These are phyloP conservation scores for Sciurus carolinensis DNA, from an alignment of 2,797 vertebrate species.

Conservation along the genomic window DNA sequence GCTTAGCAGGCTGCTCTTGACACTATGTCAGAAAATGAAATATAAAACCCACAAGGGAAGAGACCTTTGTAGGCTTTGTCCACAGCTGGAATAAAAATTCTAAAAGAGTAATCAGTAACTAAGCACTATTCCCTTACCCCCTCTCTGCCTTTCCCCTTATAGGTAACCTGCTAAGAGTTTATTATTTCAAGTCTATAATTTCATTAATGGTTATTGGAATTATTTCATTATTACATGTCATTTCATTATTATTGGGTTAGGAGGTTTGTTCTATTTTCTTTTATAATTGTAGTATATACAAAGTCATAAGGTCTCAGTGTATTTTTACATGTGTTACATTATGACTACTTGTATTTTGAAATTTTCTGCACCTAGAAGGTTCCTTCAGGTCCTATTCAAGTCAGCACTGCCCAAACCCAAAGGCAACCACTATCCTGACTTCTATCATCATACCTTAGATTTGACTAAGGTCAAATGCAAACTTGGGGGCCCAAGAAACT, in stretches of 20 bases:
- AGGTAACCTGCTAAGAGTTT: neutral
- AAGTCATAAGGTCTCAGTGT: neutral
- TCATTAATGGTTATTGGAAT: neutral
- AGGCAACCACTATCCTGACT: neutral
- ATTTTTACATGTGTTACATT: neutral
- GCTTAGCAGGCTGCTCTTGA: neutral
- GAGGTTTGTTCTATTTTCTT: conserved; percentile 9
- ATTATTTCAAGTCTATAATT: neutral
- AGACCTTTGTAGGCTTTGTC: neutral
- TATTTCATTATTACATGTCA: neutral
- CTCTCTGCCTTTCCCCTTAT: neutral
- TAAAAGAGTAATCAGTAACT: neutral
- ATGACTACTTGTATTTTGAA: neutral
- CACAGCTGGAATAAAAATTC: neutral
- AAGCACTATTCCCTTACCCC: neutral
- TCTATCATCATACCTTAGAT: neutral
- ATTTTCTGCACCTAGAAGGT: neutral
- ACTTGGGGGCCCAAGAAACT: neutral
- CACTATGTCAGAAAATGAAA: neutral
- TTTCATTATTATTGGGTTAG: neutral
- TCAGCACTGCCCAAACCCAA: neutral
- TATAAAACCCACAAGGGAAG: neutral
- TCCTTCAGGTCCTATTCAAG: neutral
- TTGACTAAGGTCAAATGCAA: neutral
- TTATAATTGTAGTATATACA: neutral